phyloP scores from a whole-genome alignment of 2,797 vertebrate genomes.

The Rhinella marina region DNA sequence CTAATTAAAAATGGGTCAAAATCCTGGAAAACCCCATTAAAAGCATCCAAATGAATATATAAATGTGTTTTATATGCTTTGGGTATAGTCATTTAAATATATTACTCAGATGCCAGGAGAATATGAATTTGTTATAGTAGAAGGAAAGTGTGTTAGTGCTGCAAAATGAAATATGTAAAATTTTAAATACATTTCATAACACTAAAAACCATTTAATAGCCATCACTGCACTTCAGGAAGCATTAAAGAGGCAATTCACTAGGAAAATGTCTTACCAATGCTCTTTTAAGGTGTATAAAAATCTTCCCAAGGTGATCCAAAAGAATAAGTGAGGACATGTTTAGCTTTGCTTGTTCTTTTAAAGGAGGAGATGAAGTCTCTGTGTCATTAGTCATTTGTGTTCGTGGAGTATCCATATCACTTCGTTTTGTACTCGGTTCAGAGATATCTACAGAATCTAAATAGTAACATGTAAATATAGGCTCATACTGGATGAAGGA shows the following conservation, averaged over 20 bases:
- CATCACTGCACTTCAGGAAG: neutral
- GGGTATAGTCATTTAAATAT: neutral
- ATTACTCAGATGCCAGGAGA: neutral
- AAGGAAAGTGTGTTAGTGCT: neutral
- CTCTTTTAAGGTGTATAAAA: constrained; percentile 82
- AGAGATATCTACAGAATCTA: constrained; percentile 65
- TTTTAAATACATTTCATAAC: neutral
- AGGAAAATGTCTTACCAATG: constrained; percentile 78
- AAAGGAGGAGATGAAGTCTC: neutral
- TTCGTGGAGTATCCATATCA: constrained; percentile 61
- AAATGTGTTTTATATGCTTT: neutral
- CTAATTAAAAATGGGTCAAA: no score
- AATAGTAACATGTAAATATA: constrained; percentile 49
- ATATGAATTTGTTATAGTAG: neutral
- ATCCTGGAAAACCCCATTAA: neutral
- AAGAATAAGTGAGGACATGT: constrained; percentile 59
- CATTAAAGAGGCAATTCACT: neutral
- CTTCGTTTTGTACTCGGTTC: constrained; percentile 61
- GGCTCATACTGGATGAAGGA: neutral
- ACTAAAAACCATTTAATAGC: neutral
- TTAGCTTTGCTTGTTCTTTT: neutral
- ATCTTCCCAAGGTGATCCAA: constrained; percentile 78
- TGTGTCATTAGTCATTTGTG: constrained; percentile 47
- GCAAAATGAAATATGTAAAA: neutral
- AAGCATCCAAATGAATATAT: neutral